Evolutionary conservation across 2,888 invertebrate genomes (phyloP).

Genomic region (Xestia xanthographa): DNA sequence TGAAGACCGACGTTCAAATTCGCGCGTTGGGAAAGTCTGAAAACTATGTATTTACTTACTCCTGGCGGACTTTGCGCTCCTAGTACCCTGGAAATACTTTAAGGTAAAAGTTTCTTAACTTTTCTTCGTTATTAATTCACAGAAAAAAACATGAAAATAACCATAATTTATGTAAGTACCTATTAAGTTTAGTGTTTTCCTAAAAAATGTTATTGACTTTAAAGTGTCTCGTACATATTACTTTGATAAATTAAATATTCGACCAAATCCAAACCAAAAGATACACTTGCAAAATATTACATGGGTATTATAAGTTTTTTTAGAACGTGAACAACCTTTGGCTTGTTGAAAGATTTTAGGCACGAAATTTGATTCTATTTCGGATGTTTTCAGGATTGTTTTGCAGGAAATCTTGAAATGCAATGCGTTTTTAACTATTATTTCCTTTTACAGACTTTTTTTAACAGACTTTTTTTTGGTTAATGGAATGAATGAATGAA

Average conservation of each 20-base stretch:
- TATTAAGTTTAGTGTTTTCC: not conserved
- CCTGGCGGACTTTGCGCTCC: not conserved
- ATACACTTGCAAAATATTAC: not conserved
- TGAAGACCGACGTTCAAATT: not conserved
- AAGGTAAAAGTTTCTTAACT: not conserved
- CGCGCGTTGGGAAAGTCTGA: not conserved
- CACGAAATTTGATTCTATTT: not conserved
- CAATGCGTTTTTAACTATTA: not conserved
- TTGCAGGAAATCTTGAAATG: not conserved
- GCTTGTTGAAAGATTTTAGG: not conserved
- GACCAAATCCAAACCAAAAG: not conserved
- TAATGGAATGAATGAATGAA: too few relatives aligned
- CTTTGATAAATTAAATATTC: not conserved
- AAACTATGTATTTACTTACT: not conserved
- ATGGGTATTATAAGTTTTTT: not conserved
- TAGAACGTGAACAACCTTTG: not conserved
- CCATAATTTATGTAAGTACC: too few relatives aligned
- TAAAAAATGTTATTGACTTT: not conserved
- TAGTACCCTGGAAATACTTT: not conserved
- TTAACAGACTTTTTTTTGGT: not conserved
- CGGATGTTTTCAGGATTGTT: not conserved
- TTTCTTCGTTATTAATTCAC: not conserved
- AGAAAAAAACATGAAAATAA: not conserved
- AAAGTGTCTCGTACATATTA: not conserved
- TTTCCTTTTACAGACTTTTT: not conserved